Evolutionary conservation across 2,888 invertebrate genomes (phyloP), one percentile per base, ranked within the genome.

Genomic region (Gibbula magus): DNA sequence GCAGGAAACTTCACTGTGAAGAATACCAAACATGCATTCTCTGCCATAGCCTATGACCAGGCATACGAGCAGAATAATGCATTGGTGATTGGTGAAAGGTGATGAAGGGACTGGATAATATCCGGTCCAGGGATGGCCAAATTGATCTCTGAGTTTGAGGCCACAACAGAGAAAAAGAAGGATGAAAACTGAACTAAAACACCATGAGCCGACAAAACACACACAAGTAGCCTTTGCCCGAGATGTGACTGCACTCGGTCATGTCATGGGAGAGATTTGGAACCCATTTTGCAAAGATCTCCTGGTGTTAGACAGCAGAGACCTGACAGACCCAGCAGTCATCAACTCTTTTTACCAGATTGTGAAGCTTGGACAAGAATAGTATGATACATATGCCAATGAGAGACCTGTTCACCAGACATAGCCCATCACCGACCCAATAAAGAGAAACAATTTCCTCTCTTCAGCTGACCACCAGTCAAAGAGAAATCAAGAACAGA

Each of bases 281-380:
- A 84, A 82, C 52, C 84, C 83, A 32, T 82, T 82, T 25, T 70
- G 53, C n/a, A n/a, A n/a, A n/a, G n/a, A n/a, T n/a, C n/a, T n/a
- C n/a, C n/a, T n/a, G n/a, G n/a, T n/a, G n/a, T n/a, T n/a, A n/a
- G n/a, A n/a, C n/a, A n/a, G n/a, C n/a, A n/a, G n/a, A n/a, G n/a
- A n/a, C n/a, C n/a, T n/a, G n/a, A n/a, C n/a, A n/a, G n/a, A n/a
- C n/a, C n/a, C n/a, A n/a, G n/a, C n/a, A n/a, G n/a, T n/a, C n/a
- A n/a, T n/a, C n/a, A n/a, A n/a, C n/a, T n/a, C n/a, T n/a, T n/a
- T n/a, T n/a, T n/a, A n/a, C n/a, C n/a, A n/a, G n/a, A n/a, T n/a
- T n/a, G n/a, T n/a, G n/a, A n/a, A n/a, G n/a, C n/a, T n/a, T n/a
- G n/a, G n/a, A n/a, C n/a, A n/a, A n/a, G n/a, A n/a, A n/a, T n/a